Evolutionary conservation across 1,140 invertebrate genomes (phyloP).

Genomic region (Danaus plexippus): DNA sequence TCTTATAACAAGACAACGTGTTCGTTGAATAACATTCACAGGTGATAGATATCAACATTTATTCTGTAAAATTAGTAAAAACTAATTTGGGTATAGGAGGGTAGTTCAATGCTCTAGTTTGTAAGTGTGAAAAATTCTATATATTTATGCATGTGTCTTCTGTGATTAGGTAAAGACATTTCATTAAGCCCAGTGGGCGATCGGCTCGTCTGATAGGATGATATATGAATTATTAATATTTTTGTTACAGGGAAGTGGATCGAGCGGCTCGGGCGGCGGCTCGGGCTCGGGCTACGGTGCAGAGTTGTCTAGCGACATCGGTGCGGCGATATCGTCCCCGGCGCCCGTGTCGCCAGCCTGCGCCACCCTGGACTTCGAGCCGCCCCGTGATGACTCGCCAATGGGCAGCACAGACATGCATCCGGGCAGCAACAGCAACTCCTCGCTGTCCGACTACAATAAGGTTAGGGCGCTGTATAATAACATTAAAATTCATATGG

Average conservation of each 20-base stretch:
- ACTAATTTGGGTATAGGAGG: too few species aligned
- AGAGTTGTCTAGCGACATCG: slow-evolving; percentile 83
- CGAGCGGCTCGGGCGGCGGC: slow-evolving; percentile 74
- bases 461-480: slow-evolving; percentile 28
- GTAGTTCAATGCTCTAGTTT: too few species aligned
- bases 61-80: too few species aligned
- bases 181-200: too few species aligned
- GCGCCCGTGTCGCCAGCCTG: slow-evolving; percentile 77
- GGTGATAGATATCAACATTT: too few species aligned
- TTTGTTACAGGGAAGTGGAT: slow-evolving; percentile 29
- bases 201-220: background rate
- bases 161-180: too few species aligned
- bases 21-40: too few species aligned
- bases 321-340: slow-evolving; percentile 82
- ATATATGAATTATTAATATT: background rate
- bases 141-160: too few species aligned
- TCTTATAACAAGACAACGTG: too few species aligned
- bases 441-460: slow-evolving; percentile 57
- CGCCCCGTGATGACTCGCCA: slow-evolving; percentile 68
- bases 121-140: too few species aligned
- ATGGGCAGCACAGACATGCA: slow-evolving; percentile 56
- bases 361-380: slow-evolving; percentile 84
- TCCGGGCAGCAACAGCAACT: slow-evolving; percentile 48
- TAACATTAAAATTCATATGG: too few species aligned
- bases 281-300: slow-evolving; percentile 74